Base-by-base conservation (phyloP, 30 jellyfish, hydroid and myxozoan species). In the Pelagia noctiluca region DNA sequence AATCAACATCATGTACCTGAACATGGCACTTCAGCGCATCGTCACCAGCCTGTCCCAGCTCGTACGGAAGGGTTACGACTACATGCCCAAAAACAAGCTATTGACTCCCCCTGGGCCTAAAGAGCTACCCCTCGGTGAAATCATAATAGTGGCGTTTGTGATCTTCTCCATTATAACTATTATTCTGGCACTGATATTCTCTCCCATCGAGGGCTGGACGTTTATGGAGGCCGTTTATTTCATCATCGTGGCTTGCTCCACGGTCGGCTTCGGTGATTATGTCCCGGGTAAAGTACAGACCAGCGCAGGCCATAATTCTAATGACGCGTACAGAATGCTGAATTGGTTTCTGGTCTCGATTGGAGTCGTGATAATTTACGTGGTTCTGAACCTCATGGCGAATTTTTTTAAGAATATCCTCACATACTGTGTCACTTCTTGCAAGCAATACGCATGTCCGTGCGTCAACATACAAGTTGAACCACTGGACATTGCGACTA, bases 241-340 rank as follows among this genome's bases (percentile, higher is more conserved):
- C 63, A 11, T 84, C 0, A 86, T 85, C n/a, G 98, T 92, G 21
- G 96, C 98, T 21, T 80, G 95, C 76, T 49, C 96, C 8, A 92
- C 98, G 0, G 96, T 92, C 23, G 98, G 98, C 0, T 80, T 92
- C 63, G 98, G 98, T 24, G 98, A 92, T 42, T 92, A 60, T 47
- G 98, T 92, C 0, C 98, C 98, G 50, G 80, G 91, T 8, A 86
- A 92, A 63, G 18, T 78, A 22, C 63, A 47, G 24, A 74, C 84
- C 4, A 62, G 71, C 32, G 81, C 73, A 13, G 91, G 86, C 18
- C 85, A 65, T 61, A 91, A 91, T 36, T 22, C 46, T 24, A 96
- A 92, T 63, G 70, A 64, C 21, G 96, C 83, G 8, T 92, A 92
- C 54, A 66, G 91, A 11, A 33, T 92, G 22, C 24, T 63, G 84